These are phyloP conservation scores for Fregetta grallaria DNA, from an alignment of 2,113 vertebrate genomes.

Conservation along the genomic window DNA sequence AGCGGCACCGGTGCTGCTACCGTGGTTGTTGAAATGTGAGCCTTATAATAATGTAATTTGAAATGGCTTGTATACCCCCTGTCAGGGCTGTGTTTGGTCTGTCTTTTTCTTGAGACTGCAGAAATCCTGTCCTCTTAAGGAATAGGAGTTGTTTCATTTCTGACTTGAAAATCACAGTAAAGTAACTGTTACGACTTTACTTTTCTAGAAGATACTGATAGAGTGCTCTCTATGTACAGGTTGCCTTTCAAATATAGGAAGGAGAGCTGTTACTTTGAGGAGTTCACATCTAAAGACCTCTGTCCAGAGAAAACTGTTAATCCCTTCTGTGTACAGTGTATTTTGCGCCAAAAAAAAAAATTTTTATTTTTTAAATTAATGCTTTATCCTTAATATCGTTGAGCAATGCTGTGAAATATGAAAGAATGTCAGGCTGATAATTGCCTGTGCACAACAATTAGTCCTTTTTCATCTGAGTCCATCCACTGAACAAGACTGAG, in stretches of 20 bases:
- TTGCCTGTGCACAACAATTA: background rate
- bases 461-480: background rate
- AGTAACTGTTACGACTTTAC: background rate
- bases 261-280: background rate
- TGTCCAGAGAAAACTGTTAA: background rate
- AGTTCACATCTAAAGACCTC: background rate
- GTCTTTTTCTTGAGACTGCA: background rate
- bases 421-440: background rate
- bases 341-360: background rate
- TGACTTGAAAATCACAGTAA: background rate
- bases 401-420: background rate
- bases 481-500: background rate
- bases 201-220: background rate
- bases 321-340: background rate
- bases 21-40: rapidly evolving
- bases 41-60: background rate
- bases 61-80: background rate
- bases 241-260: background rate
- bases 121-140: background rate
- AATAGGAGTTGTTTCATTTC: background rate
- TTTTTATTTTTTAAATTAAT: background rate
- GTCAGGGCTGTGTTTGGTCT: background rate
- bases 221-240: background rate
- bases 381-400: background rate
- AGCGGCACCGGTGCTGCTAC: background rate